Evolutionary conservation across 1,140 invertebrate genomes (phyloP), one percentile per base, ranked within the genome.

Genomic region (Drusus annulatus): DNA sequence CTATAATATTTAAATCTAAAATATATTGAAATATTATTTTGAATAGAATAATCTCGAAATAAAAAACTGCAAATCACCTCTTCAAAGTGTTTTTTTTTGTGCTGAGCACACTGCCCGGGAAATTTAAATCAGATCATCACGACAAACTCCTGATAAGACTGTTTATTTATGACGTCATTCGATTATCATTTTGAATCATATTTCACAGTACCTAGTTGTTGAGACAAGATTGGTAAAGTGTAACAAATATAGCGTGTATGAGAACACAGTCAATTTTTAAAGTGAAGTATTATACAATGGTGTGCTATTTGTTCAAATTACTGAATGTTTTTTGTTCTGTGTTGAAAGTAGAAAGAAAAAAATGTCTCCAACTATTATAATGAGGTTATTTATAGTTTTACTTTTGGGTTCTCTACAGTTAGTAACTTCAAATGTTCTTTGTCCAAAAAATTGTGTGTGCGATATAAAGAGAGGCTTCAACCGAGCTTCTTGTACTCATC

Each of bases 371-470:
- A 60, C n/a, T 21, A 60, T 23, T 15, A 15, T 60, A 8, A 23
- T 60, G 56, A 10, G 56, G n/a, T 21, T 7, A 23, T 60, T 23
- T 19, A 71, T 50, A 19, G 68, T 71, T 7, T 21, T 50, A 15
- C 4, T 17, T 75, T 10, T 58, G 16, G 28, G 36, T 75, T 75
- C 28, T 75, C 52, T 50, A 17, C 28, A 75, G 25, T 3, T 71
- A 50, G 17, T 71, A 23, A 52, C 36, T 56, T 7, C 52, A 19
- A 78, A 78, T 68, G 50, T 54, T n/a, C n/a, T n/a, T 17, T 91
- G 91, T 85, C 90, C 91, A 3, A 88, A 87, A 73, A 86, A 90
- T 85, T 91, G 91, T 83, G 86, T 87, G 71, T 91, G 91, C 86
- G 90, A 91, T 85, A 84, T 87, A 79, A 85, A 87, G 17, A 84